Evolutionary conservation across 2,888 invertebrate genomes (phyloP).

Genomic region (Habrosyne pyritoides): DNA sequence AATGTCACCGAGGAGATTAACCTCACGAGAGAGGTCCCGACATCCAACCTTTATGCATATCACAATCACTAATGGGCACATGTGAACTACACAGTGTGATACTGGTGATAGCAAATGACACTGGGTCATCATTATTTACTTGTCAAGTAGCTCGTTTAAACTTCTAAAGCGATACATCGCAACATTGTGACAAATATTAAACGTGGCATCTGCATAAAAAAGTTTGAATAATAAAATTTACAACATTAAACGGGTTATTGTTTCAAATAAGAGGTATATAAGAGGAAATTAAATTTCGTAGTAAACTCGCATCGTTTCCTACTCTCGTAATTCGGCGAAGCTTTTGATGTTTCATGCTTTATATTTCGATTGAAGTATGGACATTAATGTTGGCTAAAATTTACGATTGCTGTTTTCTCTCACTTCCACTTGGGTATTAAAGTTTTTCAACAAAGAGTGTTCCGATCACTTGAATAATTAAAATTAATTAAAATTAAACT

Average conservation of each 20-base stretch:
- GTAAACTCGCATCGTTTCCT: constrained; percentile 43
- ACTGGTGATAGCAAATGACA: not conserved
- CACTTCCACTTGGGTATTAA: not conserved
- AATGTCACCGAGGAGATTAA: constrained; percentile 59
- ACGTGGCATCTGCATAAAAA: not conserved
- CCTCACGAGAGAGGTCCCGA: constrained; percentile 43
- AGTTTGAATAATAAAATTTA: no score
- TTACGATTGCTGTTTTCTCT: constrained; percentile 1
- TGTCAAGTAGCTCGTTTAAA: not conserved
- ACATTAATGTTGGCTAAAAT: constrained; percentile 10
- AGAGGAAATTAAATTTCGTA: constrained; percentile 37
- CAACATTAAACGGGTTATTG: constrained; percentile 33
- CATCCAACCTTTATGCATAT: constrained; percentile 38
- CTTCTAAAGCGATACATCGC: not conserved
- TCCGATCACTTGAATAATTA: not conserved
- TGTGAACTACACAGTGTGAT: not conserved
- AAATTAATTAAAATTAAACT: not conserved
- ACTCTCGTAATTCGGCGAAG: constrained; percentile 39
- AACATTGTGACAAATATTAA: not conserved
- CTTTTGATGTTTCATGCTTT: constrained; percentile 53
- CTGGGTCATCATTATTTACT: not conserved
- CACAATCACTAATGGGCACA: constrained; percentile 28
- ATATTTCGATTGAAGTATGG: constrained; percentile 38
- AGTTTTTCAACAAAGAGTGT: not conserved
- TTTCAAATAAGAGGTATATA: constrained; percentile 41